Evolutionary conservation across 2,888 invertebrate species (phyloP), one percentile per base, ranked within the genome.

Genomic region (Gryllus longicercus): DNA sequence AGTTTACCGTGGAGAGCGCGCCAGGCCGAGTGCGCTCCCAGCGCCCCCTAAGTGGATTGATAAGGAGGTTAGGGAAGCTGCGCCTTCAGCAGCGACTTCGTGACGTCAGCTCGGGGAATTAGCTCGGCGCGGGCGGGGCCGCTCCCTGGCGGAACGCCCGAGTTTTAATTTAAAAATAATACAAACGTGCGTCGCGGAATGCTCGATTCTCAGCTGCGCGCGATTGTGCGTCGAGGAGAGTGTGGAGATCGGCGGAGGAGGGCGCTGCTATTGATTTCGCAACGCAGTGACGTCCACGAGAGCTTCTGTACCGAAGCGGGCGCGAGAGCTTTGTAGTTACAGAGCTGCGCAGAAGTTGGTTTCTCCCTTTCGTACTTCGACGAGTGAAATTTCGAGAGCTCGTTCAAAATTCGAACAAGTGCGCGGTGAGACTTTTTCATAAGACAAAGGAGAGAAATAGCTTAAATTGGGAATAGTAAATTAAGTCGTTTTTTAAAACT

Each of bases 11-110:
- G 63, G 63, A 14, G 63, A 14, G 63, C 3, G 63, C n/a, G n/a
- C 63, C 38, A 5, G 63, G n/a, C 14, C 14, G 63, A 5, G 11
- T 18, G 12, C 63, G 63, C 18, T 63, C 63, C 63, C 63, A 63
- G 63, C 63, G n/a, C 63, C 63, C 63, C 63, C 63, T 63, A 63
- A 63, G 63, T 63, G 63, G 63, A 63, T 63, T 63, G 63, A 63
- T 63, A 63, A 63, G 63, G 63, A 63, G 63, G 63, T 63, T 63
- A 63, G 63, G 63, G 63, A 63, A 11, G 63, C 63, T n/a, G 63
- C n/a, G 63, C 63, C 63, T 63, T 63, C 63, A 63, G 63, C 63
- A 38, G 63, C 63, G 63, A 63, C 63, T n/a, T 5, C 63, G 63
- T 63, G 63, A 63, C 63, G 63, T 63, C 63, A 63, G 63, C 63